Conservation (phyloP, 2,888 invertebrate species). For the Drosophila trichaetosa region DNA sequence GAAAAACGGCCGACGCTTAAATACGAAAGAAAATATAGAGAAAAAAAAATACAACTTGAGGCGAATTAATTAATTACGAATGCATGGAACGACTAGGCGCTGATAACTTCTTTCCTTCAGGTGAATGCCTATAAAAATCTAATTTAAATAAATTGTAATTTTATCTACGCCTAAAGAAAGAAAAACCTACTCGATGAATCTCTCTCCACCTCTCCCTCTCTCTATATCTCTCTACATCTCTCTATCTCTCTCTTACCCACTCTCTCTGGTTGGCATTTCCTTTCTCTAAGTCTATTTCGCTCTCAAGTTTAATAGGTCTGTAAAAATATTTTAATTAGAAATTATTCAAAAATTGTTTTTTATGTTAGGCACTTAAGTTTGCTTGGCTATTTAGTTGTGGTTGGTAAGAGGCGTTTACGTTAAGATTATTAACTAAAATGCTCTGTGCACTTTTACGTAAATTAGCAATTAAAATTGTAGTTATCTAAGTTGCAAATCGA, state of each 20-base stretch:
- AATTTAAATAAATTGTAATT: constrained; percentile 76
- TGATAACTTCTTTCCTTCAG: constrained; percentile 56
- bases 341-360: constrained; percentile 70
- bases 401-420: constrained; percentile 16
- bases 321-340: constrained; percentile 73
- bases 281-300: constrained; percentile 8
- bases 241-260: not conserved
- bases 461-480: not conserved
- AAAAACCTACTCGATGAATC: constrained; percentile 31
- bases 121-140: constrained; percentile 68
- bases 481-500: not conserved
- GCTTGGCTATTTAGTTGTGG: constrained; percentile 14
- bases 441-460: constrained; percentile 5
- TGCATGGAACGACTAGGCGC: constrained; percentile 63
- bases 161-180: constrained; percentile 60
- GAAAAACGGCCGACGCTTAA: constrained; percentile 55
- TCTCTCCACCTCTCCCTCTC: not conserved
- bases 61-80: constrained; percentile 83
- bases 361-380: constrained; percentile 42
- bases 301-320: constrained; percentile 37
- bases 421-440: constrained; percentile 2
- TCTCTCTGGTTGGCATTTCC: not conserved
- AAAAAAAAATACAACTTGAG: constrained; percentile 43
- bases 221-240: not conserved
- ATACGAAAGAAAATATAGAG: constrained; percentile 46